Evolutionary conservation across 2,113 vertebrate genomes (phyloP).

Genomic region (Uria lomvia): DNA sequence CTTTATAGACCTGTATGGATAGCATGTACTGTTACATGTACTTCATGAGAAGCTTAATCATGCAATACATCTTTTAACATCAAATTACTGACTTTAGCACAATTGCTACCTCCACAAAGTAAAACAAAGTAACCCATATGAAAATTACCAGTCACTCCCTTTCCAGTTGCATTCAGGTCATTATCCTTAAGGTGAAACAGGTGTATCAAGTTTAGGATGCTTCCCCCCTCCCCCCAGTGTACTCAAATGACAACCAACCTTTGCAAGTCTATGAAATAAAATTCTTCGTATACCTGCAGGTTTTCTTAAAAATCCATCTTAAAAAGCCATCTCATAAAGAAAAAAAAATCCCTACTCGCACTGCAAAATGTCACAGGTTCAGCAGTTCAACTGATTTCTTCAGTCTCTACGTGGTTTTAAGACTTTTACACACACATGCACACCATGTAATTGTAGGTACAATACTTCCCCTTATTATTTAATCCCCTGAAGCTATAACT

Average conservation of each 20-base stretch:
- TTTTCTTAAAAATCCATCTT: background rate
- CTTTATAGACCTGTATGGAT: background rate
- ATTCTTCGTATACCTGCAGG: background rate
- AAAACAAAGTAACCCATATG: background rate
- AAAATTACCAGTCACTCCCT: background rate
- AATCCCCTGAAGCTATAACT: conserved; percentile 69
- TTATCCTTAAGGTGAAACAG: background rate
- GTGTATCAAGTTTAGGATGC: background rate
- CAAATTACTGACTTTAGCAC: background rate
- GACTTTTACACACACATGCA: background rate
- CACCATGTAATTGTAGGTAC: conserved; percentile 20
- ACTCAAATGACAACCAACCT: background rate
- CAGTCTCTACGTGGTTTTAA: background rate
- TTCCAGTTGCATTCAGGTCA: background rate
- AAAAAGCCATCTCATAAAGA: background rate
- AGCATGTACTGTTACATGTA: background rate
- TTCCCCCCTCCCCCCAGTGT: background rate
- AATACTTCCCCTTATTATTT: conserved; percentile 64
- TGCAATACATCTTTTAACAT: background rate
- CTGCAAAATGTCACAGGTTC: background rate
- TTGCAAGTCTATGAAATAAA: background rate
- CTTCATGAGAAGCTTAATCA: background rate
- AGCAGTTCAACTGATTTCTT: background rate
- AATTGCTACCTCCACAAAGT: background rate
- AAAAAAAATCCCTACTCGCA: background rate